Base-by-base conservation (phyloP, 2,113 vertebrate species). In the Zosterops hypoxanthus region DNA sequence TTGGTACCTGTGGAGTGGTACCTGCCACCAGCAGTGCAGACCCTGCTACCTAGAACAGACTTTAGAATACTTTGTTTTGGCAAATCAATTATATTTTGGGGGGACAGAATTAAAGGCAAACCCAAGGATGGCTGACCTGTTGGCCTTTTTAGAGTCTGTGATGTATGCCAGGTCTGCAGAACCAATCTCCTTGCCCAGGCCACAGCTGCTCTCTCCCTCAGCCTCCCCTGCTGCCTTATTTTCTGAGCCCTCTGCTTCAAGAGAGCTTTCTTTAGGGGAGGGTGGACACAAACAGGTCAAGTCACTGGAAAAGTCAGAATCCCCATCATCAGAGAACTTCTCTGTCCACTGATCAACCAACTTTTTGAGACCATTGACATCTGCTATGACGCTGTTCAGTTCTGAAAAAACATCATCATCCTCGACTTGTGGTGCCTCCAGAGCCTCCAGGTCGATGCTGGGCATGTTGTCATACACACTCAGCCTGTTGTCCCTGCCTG, bases 391-490 rank as follows among this genome's bases (percentile, higher is more conserved):
- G 10, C 84, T 96, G 95, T 99, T 98, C 78, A 99, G 95, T 36
- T 98, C 98, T 9, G 98, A 98, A 75, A 99, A 99, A 22, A 99
- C 98, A 5, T 99, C 98, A 1, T 98, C 98, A 0, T 97, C 98
- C 13, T 92, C 91, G 11, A 76, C 57, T 15, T 82, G 81, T 6
- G 52, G 21, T 25, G 78, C 71, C 49, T 90, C 92, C 50, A 84
- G 19, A 2, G 59, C 47, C 33, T 46, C 76, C 9, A 91, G 52
- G 39, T 97, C 94, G 2, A 34, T 11, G 50, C 52, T 95, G 5
- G 98, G 98, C 33, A 99, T 96, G 66, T 99, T 99, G 97, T 99
- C 99, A 21, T 99, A 99, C 78, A 99, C 66, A 21, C 99, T 99
- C 39, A 97, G 80, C 14, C 99, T 97, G 56, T 98, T 98, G 24